Evolutionary conservation across 2,888 invertebrate genomes (phyloP).

Genomic region (Norana najaformis): DNA sequence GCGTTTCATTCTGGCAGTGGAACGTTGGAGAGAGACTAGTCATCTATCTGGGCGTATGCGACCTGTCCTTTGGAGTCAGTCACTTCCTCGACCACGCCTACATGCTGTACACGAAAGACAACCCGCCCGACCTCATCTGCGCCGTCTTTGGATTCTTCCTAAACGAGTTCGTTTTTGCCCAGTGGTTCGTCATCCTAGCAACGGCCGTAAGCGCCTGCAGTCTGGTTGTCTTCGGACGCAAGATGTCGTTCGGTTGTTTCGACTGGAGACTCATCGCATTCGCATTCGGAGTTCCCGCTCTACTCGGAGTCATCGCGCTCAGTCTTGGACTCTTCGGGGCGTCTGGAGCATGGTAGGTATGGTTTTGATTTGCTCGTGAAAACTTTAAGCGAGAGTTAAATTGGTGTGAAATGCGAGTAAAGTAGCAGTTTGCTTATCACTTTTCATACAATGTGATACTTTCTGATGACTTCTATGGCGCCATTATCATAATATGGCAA

Average conservation of each 20-base stretch:
- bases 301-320: conserved; percentile 21
- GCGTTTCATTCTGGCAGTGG: conserved; percentile 16
- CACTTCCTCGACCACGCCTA: conserved; percentile 40
- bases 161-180: conserved; percentile 38
- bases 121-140: conserved; percentile 36
- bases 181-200: conserved; percentile 37
- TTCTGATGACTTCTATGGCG: too few species aligned
- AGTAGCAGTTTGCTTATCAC: too few species aligned
- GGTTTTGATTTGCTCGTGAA: too few species aligned
- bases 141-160: conserved; percentile 37
- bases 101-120: conserved; percentile 34
- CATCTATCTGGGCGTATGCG: conserved; percentile 37
- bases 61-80: conserved; percentile 28
- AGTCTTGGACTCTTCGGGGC: conserved; percentile 8
- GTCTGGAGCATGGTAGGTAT: conserved; percentile 14
- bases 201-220: conserved; percentile 39
- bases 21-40: conserved; percentile 34
- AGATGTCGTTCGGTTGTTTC: conserved; percentile 31
- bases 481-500: too few species aligned
- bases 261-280: conserved; percentile 33
- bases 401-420: too few species aligned
- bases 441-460: too few species aligned
- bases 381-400: too few species aligned
- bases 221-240: conserved; percentile 36
- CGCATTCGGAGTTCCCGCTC: conserved; percentile 30